Base-by-base conservation (phyloP, 2,113 vertebrate species). In the Dipodomys spectabilis region DNA sequence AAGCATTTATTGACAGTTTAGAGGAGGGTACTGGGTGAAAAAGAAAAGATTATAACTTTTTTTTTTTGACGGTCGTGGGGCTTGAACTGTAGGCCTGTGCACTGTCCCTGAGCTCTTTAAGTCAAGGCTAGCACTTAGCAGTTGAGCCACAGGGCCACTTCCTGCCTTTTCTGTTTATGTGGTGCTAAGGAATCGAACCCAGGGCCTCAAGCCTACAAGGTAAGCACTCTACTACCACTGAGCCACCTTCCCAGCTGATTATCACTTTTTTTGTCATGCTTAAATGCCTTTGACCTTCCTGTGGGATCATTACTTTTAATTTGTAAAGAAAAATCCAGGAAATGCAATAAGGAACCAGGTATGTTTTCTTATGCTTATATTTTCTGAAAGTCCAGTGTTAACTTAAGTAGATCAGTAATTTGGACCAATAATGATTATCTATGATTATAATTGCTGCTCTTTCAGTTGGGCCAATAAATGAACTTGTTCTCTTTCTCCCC, bases 241-340 rank as follows among this genome's bases (percentile, higher is more conserved):
- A 39, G 39, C 39, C 39, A 39, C 39, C 39, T 39, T 39, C 39
- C 39, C 39, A 39, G 39, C 39, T 39, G 39, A 39, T 39, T 49
- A 49, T 49, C 8, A 49, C 25, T 90, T 64, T 88, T 82, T 73
- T 45, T 92, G 32, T 60, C 83, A 64, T 78, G 30, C 78, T 78
- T 82, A 78, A 88, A 75, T 90, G 75, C 69, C 71, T 87, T 80
- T 92, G 81, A 85, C 81, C n/a, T 91, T 91, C 16, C 53, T 19
- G 0, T 84, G 49, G 69, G 57, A 77, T 86, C 27, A 75, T 82
- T 91, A 57, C 27, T 81, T 87, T 79, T 23, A 18, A 25, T 71
- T 77, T 93, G 74, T 88, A 35, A 73, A 85, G 49, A 72, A 23
- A 25, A 87, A 18, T 82, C 62, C 27, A 67, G 45, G 22, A 78